A percentile compares a stretch with the other conserved stretches of the same genome.
Conservation (phyloP, 2,113 vertebrate genomes). For the Mus spicilegus region DNA sequence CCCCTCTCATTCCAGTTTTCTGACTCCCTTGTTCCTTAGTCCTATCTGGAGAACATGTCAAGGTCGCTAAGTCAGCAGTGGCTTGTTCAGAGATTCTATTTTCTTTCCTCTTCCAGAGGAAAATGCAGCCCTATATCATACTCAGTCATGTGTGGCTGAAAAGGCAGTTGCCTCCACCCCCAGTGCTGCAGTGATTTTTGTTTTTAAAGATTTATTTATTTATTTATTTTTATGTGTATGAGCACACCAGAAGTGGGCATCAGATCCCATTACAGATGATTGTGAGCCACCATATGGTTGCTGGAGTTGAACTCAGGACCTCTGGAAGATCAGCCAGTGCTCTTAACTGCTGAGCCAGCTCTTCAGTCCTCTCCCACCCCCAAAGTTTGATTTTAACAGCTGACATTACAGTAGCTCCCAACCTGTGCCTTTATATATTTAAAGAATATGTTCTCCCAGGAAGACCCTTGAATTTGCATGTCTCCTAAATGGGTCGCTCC, state of each 20-base stretch:
- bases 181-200: no score
- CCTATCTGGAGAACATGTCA: background rate
- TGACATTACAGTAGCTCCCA: background rate
- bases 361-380: no score
- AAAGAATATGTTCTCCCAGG: background rate
- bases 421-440: background rate
- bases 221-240: no score
- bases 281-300: no score
- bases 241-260: no score
- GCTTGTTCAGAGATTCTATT: background rate
- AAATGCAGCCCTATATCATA: background rate
- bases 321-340: no score
- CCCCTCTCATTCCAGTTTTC: background rate
- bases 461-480: background rate
- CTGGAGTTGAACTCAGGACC: no score
- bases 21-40: background rate
- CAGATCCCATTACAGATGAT: no score
- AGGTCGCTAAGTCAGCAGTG: background rate
- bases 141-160: background rate
- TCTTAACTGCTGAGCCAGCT: no score
- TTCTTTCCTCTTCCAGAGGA: background rate
- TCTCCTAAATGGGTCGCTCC: background rate
- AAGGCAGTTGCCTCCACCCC: background rate
- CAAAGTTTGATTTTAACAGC: constrained; percentile 27
- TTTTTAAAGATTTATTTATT: no score